Evolutionary conservation across 1,140 invertebrate species (phyloP).

Genomic region (Danaus melanippus): DNA sequence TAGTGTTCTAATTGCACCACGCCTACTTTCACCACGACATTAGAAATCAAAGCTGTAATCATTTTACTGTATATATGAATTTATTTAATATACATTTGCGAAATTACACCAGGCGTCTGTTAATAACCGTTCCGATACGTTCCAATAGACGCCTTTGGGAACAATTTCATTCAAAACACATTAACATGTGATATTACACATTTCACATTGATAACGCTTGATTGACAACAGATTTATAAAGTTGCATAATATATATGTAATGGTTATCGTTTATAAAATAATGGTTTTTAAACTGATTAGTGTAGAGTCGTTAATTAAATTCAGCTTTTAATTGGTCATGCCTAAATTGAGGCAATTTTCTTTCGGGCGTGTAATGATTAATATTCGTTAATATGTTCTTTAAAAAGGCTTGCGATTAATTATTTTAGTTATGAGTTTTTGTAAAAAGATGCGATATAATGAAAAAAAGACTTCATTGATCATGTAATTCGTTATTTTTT

Average conservation of each 20-base stretch:
- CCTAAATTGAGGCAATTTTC: no score
- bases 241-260: conserved; percentile 10
- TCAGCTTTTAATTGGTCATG: conserved; percentile 4
- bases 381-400: no score
- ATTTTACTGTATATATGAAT: conserved; percentile 29
- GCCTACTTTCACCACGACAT: conserved; percentile 4
- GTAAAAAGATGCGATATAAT: no score
- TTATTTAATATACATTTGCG: conserved; percentile 40
- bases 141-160: conserved; percentile 42
- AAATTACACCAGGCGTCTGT: conserved; percentile 47
- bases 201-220: conserved; percentile 35
- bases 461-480: no score
- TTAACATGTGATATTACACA: conserved; percentile 37
- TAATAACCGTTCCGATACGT: conserved; percentile 48
- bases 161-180: conserved; percentile 48
- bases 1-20: no score
- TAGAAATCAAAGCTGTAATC: conserved; percentile 21
- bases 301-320: conserved; percentile 21
- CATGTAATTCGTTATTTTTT: no score
- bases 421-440: no score
- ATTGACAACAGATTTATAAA: conserved; percentile 35
- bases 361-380: no score
- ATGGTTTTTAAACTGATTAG: conserved; percentile 24
- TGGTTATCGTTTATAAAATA: conserved; percentile 10
- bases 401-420: no score